These are phyloP conservation scores for Cyclophora albipunctata DNA, from an alignment of 2,888 invertebrate species.

Conservation along the genomic window DNA sequence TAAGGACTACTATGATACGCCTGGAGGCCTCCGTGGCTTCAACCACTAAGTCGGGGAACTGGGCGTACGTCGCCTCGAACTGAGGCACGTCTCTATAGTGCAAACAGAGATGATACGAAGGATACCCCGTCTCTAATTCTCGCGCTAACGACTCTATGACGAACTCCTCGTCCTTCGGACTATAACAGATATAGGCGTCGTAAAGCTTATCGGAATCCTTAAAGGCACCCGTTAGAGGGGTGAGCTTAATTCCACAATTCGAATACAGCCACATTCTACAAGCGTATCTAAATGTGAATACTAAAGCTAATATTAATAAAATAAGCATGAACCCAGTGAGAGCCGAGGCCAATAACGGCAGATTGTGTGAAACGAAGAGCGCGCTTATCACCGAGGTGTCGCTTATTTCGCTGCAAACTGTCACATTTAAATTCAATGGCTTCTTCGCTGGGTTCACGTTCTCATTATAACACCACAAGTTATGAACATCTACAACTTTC, in stretches of 20 bases:
- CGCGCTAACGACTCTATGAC: slow-evolving; percentile 89
- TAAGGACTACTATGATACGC: slow-evolving; percentile 89
- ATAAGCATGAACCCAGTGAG: slow-evolving; percentile 85
- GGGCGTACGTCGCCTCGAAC: slow-evolving; percentile 80
- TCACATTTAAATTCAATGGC: slow-evolving; percentile 87
- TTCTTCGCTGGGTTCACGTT: slow-evolving; percentile 81
- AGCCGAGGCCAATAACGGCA: slow-evolving; percentile 87
- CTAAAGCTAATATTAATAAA: slow-evolving; percentile 84
- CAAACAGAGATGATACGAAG: slow-evolving; percentile 88
- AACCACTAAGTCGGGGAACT: slow-evolving; percentile 83
- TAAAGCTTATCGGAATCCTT: slow-evolving; percentile 91
- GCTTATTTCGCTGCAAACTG: slow-evolving; percentile 88
- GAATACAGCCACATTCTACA: slow-evolving; percentile 92
- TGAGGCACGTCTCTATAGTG: slow-evolving; percentile 90
- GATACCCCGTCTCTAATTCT: slow-evolving; percentile 87
- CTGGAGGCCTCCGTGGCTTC: slow-evolving; percentile 92
- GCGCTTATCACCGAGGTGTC: slow-evolving; percentile 87
- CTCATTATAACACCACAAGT: slow-evolving; percentile 85
- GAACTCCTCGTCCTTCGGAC: slow-evolving; percentile 93
- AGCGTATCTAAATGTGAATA: slow-evolving; percentile 90
- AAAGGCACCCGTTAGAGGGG: slow-evolving; percentile 80
- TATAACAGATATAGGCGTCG: slow-evolving; percentile 95
- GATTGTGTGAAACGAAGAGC: slow-evolving; percentile 87
- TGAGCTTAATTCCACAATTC: slow-evolving; percentile 88
- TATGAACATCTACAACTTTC: slow-evolving; percentile 83